phyloP scores from a whole-genome alignment of 1,140 invertebrate genomes.

The Atta colombica region DNA sequence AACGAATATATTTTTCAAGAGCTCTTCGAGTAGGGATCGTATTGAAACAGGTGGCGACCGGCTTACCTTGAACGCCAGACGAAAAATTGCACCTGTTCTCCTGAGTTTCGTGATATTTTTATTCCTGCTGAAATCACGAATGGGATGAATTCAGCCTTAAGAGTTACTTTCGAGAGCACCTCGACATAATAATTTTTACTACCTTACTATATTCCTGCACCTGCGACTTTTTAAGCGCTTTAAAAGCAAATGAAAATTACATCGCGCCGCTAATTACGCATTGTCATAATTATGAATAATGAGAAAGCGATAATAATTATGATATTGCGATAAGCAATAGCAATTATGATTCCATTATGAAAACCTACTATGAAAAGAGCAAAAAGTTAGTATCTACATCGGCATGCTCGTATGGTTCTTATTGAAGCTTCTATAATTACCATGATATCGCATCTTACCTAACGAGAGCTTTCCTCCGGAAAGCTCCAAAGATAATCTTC shows the following conservation, averaged over 20 bases:
- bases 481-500: conserved; percentile 71
- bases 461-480: conserved; percentile 47
- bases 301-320: conserved; percentile 34
- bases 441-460: conserved; percentile 27
- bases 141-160: conserved; percentile 37
- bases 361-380: background rate
- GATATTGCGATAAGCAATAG: conserved; percentile 3
- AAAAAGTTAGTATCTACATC: background rate
- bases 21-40: conserved; percentile 53
- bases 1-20: conserved; percentile 62
- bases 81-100: conserved; percentile 74
- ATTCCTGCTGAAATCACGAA: conserved; percentile 49
- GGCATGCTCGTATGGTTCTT: background rate
- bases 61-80: conserved; percentile 74
- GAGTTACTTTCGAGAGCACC: conserved; percentile 50
- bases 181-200: conserved; percentile 55
- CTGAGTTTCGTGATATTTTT: conserved; percentile 56
- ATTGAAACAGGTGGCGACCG: conserved; percentile 76
- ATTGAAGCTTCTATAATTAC: conserved; percentile 27
- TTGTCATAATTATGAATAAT: conserved; percentile 25
- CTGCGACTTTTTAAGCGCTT: conserved; percentile 41
- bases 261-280: conserved; percentile 34
- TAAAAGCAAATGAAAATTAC: conserved; percentile 28
- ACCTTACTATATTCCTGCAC: conserved; percentile 35
- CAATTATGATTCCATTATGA: conserved; percentile 29